These are phyloP conservation scores for Tetragnatha versicolor DNA, from an alignment of 1,140 invertebrate species.

Conservation along the genomic window DNA sequence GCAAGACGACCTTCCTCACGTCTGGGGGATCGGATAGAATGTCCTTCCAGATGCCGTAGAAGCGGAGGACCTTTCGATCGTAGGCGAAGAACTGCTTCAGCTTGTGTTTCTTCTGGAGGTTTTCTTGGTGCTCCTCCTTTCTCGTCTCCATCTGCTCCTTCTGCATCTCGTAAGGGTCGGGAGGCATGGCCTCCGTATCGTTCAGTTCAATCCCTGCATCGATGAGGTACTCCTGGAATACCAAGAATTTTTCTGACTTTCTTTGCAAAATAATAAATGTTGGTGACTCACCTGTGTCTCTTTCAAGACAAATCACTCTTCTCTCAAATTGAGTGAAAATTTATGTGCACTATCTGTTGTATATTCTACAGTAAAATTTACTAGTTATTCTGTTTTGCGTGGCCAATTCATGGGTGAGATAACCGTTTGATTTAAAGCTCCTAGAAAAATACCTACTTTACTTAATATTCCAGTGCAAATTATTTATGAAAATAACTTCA, in stretches of 20 bases:
- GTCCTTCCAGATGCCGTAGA: slow-evolving; percentile 81
- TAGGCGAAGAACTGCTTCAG: slow-evolving; percentile 74
- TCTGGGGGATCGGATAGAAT: slow-evolving; percentile 59
- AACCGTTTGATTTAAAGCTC: too few species aligned
- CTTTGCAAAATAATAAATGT: slow-evolving; percentile 63
- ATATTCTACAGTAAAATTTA: too few species aligned
- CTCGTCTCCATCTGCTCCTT: background rate
- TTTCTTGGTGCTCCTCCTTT: background rate
- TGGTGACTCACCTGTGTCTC: too few species aligned
- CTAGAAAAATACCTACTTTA: too few species aligned
- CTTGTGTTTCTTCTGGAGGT: slow-evolving; percentile 64
- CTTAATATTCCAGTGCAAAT: too few species aligned
- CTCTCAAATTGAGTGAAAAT: too few species aligned
- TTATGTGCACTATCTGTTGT: too few species aligned
- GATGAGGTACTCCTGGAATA: slow-evolving; percentile 75
- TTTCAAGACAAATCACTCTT: too few species aligned
- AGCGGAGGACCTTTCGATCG: slow-evolving; percentile 78
- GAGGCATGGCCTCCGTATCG: slow-evolving; percentile 74
- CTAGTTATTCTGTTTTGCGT: too few species aligned
- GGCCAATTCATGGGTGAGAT: too few species aligned
- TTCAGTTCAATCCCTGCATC: slow-evolving; percentile 83
- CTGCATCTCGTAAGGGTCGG: slow-evolving; percentile 72
- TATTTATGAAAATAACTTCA: too few species aligned
- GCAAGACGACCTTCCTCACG: slow-evolving; percentile 13
- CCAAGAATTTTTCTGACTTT: background rate